Evolutionary conservation across 2,797 vertebrate genomes (phyloP).

Genomic region (Psittacula echo): DNA sequence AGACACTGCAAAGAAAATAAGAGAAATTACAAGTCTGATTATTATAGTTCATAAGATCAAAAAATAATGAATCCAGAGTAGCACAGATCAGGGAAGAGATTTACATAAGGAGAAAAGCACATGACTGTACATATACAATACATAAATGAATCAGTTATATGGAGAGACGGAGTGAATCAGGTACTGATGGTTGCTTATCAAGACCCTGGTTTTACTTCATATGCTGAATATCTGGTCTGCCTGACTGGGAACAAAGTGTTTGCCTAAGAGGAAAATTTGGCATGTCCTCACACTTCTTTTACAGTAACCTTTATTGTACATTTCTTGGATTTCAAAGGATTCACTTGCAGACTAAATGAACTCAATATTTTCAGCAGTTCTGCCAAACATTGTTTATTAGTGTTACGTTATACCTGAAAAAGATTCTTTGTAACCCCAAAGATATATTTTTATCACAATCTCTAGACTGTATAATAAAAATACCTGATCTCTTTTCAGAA

Average conservation of each 20-base stretch:
- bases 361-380: neutral
- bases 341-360: neutral
- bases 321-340: neutral
- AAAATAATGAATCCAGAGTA: neutral
- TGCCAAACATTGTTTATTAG: neutral
- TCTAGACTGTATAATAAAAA: neutral
- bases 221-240: neutral
- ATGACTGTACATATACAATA: fast-evolving
- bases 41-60: neutral
- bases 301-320: neutral
- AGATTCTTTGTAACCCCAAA: neutral
- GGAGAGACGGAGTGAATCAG: neutral
- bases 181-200: neutral
- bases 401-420: neutral
- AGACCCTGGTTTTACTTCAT: neutral
- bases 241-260: neutral
- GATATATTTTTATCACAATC: neutral
- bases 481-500: neutral
- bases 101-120: neutral
- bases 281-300: neutral
- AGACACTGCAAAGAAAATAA: neutral
- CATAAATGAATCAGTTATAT: neutral
- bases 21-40: neutral
- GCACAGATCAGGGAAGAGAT: neutral
- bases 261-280: neutral